Conservation (phyloP, 2,888 invertebrate species). For the Lymantria dispar region DNA sequence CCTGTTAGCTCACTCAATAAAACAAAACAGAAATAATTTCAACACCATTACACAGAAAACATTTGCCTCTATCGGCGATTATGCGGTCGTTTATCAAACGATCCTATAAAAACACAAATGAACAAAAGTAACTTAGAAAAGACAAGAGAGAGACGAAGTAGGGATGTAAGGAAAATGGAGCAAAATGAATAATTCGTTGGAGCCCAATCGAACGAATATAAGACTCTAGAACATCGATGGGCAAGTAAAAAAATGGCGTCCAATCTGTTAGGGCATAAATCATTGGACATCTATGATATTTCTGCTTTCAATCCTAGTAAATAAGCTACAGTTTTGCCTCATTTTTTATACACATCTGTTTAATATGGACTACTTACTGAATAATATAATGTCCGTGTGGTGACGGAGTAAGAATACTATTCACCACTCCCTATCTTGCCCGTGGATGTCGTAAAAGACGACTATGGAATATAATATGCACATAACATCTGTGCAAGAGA, state of each 20-base stretch:
- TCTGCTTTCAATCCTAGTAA: slow-evolving; percentile 8
- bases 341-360: too few relatives aligned
- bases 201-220: slow-evolving; percentile 16
- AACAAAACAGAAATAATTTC: slow-evolving; percentile 15
- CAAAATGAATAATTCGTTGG: slow-evolving; percentile 23
- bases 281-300: slow-evolving; percentile 41
- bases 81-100: slow-evolving; percentile 23
- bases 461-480: too few relatives aligned
- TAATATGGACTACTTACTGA: too few relatives aligned
- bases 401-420: too few relatives aligned
- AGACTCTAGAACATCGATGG: slow-evolving; percentile 29
- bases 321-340: not conserved
- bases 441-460: too few relatives aligned
- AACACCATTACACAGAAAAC: slow-evolving; percentile 16
- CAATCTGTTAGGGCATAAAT: slow-evolving; percentile 49
- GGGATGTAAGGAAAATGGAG: slow-evolving; percentile 2
- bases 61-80: slow-evolving; percentile 14
- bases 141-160: slow-evolving; percentile 6
- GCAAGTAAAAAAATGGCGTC: slow-evolving; percentile 35
- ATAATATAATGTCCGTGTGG: too few relatives aligned
- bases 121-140: slow-evolving; percentile 19
- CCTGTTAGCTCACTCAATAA: not conserved
- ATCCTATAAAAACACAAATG: slow-evolving; percentile 25
- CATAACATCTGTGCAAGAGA: too few relatives aligned
- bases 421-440: too few relatives aligned